Base-by-base conservation (phyloP, 2,113 vertebrate genomes). In the Phyllopteryx taeniolatus region DNA sequence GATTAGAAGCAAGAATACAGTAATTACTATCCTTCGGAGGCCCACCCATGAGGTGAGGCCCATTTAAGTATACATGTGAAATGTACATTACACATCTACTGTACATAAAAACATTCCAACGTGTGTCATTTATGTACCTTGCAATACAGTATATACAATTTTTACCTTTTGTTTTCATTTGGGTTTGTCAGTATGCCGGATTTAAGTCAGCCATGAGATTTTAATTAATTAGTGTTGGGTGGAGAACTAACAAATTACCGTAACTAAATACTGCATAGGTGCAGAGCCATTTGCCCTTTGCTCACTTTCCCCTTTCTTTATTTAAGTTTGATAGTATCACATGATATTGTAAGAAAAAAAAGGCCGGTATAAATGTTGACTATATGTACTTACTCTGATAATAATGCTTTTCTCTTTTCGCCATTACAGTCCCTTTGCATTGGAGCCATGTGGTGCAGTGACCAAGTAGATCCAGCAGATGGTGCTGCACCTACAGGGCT, bases 381-480 rank as follows among this genome's bases (percentile, higher is more conserved):
- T 9, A 2, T 35, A 61, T 61, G 15, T 61, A 61, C 59, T 61
- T 19, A 61, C 59, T 35, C 59, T 61, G 59, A 61, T 61, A 61
- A 61, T 35, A 61, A 61, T 12, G 59, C 59, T 35, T 61, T 61
- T 35, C 31, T 61, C 59, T 61, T 61, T 35, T 61, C 59, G 8
- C 59, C 59, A 35, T 61, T 61, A 35, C 59, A 35, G 5, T 61
- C 59, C 31, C 35, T 8, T 19, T 61, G 31, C 59, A 61, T 61
- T 8, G 59, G 59, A 22, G 59, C 31, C 14, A 61, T 61, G 14
- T 61, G 31, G 15, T 61, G 59, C 59, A 61, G 59, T 35, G 59
- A 61, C 59, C 59, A 61, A 35, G 27, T 31, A 9, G 59, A 61
- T 61, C 59, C 59, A 61, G 59, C 31, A 61, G 59, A 61, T 17